A percentile compares a stretch with the other conserved stretches of the same genome.
Evolutionary conservation across 2,797 vertebrate genomes (phyloP).

Genomic region (Petrocephalus schoutedeni): DNA sequence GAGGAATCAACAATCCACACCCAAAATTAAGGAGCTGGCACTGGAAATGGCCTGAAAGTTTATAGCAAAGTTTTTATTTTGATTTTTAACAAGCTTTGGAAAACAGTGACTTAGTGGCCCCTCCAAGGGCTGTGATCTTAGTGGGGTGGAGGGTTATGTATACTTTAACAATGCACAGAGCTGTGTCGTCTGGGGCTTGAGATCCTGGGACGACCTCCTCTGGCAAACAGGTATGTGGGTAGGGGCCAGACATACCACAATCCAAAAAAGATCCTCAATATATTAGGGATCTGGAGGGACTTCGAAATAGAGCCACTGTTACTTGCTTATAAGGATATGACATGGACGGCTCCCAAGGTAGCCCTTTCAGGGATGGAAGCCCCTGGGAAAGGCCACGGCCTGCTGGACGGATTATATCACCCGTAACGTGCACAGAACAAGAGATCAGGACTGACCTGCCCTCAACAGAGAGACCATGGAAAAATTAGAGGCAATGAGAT

Average conservation of each 20-base stretch:
- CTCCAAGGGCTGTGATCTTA: not conserved
- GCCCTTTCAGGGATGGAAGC: not conserved
- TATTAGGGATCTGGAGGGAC: not conserved
- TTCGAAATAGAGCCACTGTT: not conserved
- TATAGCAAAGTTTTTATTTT: not conserved
- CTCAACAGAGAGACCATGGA: not conserved
- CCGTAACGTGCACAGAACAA: not conserved
- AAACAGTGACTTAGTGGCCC: not conserved
- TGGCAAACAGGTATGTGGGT: not conserved
- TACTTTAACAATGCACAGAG: not conserved
- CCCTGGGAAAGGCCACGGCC: not conserved
- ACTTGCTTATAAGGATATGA: not conserved
- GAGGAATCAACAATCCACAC: not conserved
- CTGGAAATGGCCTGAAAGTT: not conserved
- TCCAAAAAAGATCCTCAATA: not conserved
- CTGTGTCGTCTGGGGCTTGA: not conserved
- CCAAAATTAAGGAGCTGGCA: not conserved
- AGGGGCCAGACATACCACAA: not conserved
- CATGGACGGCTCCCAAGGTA: not conserved
- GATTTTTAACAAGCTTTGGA: not conserved
- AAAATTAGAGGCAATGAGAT: not conserved
- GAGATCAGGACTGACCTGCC: no score
- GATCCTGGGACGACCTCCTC: not conserved
- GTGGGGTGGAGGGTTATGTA: not conserved
- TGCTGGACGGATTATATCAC: not conserved